Conservation (phyloP, 2,888 invertebrate species). For the Dicranocentrus wangi region DNA sequence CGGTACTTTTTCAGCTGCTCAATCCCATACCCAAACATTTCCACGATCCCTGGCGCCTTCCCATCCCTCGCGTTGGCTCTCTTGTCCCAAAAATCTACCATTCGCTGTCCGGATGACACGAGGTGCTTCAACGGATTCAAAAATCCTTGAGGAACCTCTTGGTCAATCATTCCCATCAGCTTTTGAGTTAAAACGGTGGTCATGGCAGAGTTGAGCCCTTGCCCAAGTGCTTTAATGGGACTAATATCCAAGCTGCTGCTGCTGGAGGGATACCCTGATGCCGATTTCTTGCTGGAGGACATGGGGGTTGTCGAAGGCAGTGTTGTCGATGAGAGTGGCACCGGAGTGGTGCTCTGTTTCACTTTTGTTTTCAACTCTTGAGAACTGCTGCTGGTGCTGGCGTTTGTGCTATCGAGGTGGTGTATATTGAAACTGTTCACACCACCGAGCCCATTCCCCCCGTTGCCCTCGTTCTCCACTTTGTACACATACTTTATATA, state of each 20-base stretch:
- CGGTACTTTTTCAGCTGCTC: slow-evolving; percentile 72
- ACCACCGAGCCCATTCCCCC: slow-evolving; percentile 30
- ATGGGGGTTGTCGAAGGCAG: slow-evolving; percentile 28
- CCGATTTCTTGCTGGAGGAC: slow-evolving; percentile 39
- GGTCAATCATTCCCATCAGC: slow-evolving; percentile 71
- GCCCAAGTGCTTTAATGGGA: slow-evolving; percentile 64
- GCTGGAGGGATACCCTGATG: slow-evolving; percentile 11
- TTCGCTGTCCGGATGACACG: slow-evolving; percentile 71
- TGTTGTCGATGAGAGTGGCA: slow-evolving; percentile 25
- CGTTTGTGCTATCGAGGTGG: slow-evolving; percentile 48
- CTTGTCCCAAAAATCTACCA: slow-evolving; percentile 73
- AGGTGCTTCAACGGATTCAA: slow-evolving; percentile 71
- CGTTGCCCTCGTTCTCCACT: slow-evolving; percentile 40
- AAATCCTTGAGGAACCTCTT: slow-evolving; percentile 70
- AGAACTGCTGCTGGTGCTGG: slow-evolving; percentile 5
- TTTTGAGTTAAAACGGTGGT: slow-evolving; percentile 72
- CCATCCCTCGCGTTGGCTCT: slow-evolving; percentile 70
- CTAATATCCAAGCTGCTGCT: slow-evolving; percentile 52
- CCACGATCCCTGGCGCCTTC: slow-evolving; percentile 71
- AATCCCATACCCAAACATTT: slow-evolving; percentile 72
- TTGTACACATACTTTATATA: slow-evolving; percentile 70
- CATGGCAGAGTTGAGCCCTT: slow-evolving; percentile 72
- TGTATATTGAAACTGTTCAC: slow-evolving; percentile 71
- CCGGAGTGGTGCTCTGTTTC: slow-evolving; percentile 27
- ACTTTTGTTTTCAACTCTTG: slow-evolving; percentile 48